Conservation (phyloP, 2,888 invertebrate species). For the Falcaria lacertinaria region DNA sequence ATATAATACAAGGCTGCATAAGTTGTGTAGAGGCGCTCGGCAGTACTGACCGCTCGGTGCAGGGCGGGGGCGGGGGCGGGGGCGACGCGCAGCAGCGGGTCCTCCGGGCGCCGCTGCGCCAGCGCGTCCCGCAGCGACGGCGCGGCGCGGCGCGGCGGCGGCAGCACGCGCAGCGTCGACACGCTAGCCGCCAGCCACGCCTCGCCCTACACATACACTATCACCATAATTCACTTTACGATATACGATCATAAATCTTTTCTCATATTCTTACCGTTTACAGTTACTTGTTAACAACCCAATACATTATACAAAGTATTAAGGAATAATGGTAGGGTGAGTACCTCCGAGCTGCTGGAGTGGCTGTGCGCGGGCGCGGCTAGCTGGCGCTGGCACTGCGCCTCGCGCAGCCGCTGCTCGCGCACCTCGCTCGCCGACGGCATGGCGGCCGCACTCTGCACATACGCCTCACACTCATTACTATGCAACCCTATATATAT, state of each 20-base stretch:
- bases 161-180: constrained; percentile 18
- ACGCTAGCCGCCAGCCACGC: constrained; percentile 29
- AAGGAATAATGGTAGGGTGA: not conserved
- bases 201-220: constrained; percentile 18
- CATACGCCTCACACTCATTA: not conserved
- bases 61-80: constrained; percentile 3
- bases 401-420: constrained; percentile 33
- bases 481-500: too few species aligned
- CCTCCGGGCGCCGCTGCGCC: constrained; percentile 3
- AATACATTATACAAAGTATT: too few species aligned
- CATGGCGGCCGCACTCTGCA: constrained; percentile 32
- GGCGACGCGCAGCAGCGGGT: not conserved
- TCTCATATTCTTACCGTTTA: too few species aligned
- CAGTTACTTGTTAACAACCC: too few species aligned
- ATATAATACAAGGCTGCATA: too few species aligned
- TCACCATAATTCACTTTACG: too few species aligned
- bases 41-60: constrained; percentile 3
- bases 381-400: constrained; percentile 19
- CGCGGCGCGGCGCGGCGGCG: constrained; percentile 3
- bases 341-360: constrained; percentile 34
- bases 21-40: not conserved
- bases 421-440: constrained; percentile 39
- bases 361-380: constrained; percentile 19
- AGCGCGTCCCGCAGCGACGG: constrained; percentile 4
- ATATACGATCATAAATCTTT: too few species aligned